Conservation (phyloP, 2,888 invertebrate species). For the Drosophila subsilvestris region DNA sequence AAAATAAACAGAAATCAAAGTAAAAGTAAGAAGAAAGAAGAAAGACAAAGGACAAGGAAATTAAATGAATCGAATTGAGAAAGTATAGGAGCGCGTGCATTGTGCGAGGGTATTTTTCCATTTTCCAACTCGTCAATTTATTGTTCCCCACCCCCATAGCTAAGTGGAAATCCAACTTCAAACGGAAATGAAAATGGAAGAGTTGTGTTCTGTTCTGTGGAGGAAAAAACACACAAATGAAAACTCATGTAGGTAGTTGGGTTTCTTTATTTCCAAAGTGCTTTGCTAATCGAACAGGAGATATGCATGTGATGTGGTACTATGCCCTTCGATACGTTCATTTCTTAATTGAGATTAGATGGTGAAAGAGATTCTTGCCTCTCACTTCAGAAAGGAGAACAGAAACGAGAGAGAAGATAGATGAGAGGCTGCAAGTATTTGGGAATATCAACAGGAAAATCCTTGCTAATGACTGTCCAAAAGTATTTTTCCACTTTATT, state of each 20-base stretch:
- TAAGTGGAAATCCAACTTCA: constrained; percentile 45
- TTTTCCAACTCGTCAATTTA: constrained; percentile 29
- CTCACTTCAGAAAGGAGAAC: constrained; percentile 13
- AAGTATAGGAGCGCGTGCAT: constrained; percentile 18
- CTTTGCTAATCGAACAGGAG: constrained; percentile 26
- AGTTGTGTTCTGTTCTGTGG: constrained; percentile 30
- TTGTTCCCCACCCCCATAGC: background rate
- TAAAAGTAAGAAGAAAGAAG: constrained; percentile 10
- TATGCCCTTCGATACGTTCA: background rate
- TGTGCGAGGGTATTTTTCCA: constrained; percentile 18
- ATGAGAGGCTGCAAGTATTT: background rate
- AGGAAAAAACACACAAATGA: constrained; percentile 4
- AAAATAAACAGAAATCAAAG: constrained; percentile 29
- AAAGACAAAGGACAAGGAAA: constrained; percentile 26
- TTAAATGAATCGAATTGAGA: constrained; percentile 31
- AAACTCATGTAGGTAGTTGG: constrained; percentile 15
- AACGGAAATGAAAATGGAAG: constrained; percentile 70
- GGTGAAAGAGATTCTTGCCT: constrained; percentile 16
- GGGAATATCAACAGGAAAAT: constrained; percentile 9
- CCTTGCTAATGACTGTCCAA: constrained; percentile 46
- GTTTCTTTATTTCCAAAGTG: constrained; percentile 1
- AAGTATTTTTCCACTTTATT: constrained; percentile 45
- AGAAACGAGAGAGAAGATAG: background rate
- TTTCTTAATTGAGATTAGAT: constrained; percentile 22
- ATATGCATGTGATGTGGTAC: background rate